phyloP scores from a whole-genome alignment of 2,113 vertebrate genomes.

The Syrrhaptes paradoxus region DNA sequence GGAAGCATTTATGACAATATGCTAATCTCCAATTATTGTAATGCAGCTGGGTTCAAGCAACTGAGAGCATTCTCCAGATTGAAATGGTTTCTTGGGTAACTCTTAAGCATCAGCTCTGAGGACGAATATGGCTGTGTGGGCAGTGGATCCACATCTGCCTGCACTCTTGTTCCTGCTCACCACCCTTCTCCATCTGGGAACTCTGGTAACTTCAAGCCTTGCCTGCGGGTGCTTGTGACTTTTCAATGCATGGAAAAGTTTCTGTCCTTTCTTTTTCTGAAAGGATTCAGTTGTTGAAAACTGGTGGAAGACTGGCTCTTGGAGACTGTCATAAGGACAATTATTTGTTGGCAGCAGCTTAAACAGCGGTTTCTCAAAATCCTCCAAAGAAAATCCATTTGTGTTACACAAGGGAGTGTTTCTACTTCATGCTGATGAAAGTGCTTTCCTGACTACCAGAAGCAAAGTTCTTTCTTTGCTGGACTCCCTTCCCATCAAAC shows the following conservation, averaged over 20 bases:
- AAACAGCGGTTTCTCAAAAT: background rate
- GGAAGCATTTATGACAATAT: background rate
- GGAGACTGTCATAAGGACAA: background rate
- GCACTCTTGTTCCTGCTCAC: background rate
- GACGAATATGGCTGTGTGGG: background rate
- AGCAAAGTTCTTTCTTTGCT: background rate
- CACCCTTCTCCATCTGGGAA: accelerated
- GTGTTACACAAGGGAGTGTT: background rate
- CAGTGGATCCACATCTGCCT: background rate
- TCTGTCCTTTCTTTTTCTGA: background rate
- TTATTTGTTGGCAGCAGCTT: background rate
- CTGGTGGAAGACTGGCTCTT: background rate
- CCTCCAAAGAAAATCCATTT: background rate
- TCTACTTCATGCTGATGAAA: background rate
- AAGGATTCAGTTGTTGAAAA: background rate
- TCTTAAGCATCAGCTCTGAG: background rate
- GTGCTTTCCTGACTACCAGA: background rate
- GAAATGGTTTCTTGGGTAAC: background rate
- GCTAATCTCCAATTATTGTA: background rate
- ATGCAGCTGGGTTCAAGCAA: background rate
- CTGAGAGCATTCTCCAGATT: background rate
- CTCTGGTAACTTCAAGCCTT: background rate
- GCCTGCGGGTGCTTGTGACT: background rate
- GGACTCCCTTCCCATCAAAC: background rate
- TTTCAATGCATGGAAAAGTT: background rate